phyloP scores from a whole-genome alignment of 2,797 vertebrate species.

The Sebastes matsubarae region DNA sequence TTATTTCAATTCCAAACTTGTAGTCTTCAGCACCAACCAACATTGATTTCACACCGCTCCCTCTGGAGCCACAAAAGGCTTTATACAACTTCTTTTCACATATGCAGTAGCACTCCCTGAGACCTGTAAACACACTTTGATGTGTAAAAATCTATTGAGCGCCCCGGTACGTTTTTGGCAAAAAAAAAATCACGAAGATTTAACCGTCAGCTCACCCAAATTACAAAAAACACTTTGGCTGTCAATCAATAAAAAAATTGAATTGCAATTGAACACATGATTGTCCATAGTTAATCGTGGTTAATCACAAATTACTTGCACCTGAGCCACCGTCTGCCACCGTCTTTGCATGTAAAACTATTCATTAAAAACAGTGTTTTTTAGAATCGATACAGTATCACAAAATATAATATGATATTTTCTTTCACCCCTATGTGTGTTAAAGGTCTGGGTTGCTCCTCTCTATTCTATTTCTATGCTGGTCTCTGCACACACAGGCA shows the following conservation, averaged over 20 bases:
- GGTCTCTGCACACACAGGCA: not conserved
- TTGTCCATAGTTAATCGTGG: no score
- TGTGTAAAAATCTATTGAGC: not conserved
- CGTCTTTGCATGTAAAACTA: no score
- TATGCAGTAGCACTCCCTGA: not conserved
- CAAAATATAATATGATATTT: not conserved
- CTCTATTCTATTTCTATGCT: not conserved
- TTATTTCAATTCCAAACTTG: not conserved
- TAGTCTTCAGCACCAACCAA: not conserved
- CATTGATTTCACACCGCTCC: not conserved
- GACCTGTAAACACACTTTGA: not conserved
- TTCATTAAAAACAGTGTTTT: not conserved
- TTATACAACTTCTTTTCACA: not conserved
- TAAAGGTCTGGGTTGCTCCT: not conserved
- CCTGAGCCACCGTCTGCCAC: no score
- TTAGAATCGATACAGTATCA: not conserved
- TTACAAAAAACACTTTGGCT: not conserved
- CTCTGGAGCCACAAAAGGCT: not conserved
- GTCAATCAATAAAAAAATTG: fast-evolving
- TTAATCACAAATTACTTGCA: no score
- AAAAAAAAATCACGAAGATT: not conserved
- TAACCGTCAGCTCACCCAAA: not conserved
- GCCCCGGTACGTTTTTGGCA: not conserved
- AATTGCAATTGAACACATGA: no score
- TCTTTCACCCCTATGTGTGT: not conserved